Conservation (phyloP, 2,888 invertebrate genomes). For the Limnephilus auricula region DNA sequence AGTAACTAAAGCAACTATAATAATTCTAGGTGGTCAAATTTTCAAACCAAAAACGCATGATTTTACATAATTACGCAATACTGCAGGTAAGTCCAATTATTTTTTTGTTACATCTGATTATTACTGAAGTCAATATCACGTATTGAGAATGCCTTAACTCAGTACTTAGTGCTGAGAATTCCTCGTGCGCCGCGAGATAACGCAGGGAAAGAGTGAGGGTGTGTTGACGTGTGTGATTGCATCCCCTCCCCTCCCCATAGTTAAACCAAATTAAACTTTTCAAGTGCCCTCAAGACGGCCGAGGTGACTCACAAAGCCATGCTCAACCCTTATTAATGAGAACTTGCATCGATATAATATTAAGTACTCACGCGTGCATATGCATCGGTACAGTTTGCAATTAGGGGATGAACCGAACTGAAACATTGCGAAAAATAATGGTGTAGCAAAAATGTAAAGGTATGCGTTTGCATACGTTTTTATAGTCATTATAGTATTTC, state of each 20-base stretch:
- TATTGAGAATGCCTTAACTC: not conserved
- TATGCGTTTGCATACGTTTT: not conserved
- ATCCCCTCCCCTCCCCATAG: constrained; percentile 31
- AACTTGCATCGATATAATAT: constrained; percentile 10
- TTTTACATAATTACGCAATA: no score
- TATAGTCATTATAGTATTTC: not conserved
- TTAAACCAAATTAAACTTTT: constrained; percentile 64
- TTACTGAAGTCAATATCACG: no score
- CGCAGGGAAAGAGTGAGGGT: constrained; percentile 8
- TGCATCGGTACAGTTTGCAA: not conserved
- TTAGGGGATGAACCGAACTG: not conserved
- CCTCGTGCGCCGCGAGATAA: not conserved
- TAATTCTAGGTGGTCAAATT: no score
- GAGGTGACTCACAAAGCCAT: constrained; percentile 51
- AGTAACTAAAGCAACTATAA: no score
- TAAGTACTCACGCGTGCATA: not conserved
- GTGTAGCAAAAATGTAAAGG: not conserved
- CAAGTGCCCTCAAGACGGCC: constrained; percentile 40
- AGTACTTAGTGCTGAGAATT: not conserved
- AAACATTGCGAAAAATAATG: not conserved
- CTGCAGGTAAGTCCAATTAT: no score
- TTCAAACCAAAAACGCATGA: no score
- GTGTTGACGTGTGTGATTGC: constrained; percentile 58
- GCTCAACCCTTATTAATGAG: constrained; percentile 32
- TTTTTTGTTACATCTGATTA: no score